Base-by-base conservation (phyloP, 1,140 invertebrate species). In the Caenorhabditis remanei region DNA sequence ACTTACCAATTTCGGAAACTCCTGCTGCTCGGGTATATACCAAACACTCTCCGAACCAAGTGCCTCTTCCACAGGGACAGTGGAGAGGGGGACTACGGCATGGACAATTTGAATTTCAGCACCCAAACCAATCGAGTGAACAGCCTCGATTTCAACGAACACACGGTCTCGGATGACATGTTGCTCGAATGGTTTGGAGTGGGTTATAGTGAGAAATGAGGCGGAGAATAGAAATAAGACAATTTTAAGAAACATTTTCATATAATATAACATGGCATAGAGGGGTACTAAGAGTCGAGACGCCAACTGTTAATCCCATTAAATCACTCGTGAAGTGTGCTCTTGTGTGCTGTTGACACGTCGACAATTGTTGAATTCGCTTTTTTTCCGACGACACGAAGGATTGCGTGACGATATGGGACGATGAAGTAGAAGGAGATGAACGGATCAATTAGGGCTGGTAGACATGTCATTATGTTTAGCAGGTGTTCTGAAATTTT, bases 101-200 rank as follows among this genome's bases (percentile, higher is more conserved):
- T 79, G 71, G 7, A 79, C 46, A 32, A 79, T 79, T 50, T 79
- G 71, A 46, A 79, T n/a, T 50, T 46, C 71, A 13, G 53, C n/a
- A 7, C 46, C 46, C 3, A 46, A 53, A 50, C 53, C 71, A 3
- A 79, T 24, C 21, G 53, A 11, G 24, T 79, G 71, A 53, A 79
- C 71, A 24, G 71, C 71, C 14, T 79, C 71, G n/a, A 79, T 79
- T 79, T 79, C 71, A 24, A 79, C 71, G n/a, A 79, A 79, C 24
- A 8, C n/a, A 0, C 46, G 19, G 11, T 43, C 40, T 79, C 41
- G 43, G n/a, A 79, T 40, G 6, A 46, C 11, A 50, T 79, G 46
- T 50, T 43, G 46, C n/a, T 79, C 71, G n/a, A 79, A 79, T 50
- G 71, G 71, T 53, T 53, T 53, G 11, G 50, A 53, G 9, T 14